A percentile compares a stretch with the other conserved stretches of the same genome.
phyloP scores from a whole-genome alignment of 2,113 vertebrate genomes.

The Jacana jacana region DNA sequence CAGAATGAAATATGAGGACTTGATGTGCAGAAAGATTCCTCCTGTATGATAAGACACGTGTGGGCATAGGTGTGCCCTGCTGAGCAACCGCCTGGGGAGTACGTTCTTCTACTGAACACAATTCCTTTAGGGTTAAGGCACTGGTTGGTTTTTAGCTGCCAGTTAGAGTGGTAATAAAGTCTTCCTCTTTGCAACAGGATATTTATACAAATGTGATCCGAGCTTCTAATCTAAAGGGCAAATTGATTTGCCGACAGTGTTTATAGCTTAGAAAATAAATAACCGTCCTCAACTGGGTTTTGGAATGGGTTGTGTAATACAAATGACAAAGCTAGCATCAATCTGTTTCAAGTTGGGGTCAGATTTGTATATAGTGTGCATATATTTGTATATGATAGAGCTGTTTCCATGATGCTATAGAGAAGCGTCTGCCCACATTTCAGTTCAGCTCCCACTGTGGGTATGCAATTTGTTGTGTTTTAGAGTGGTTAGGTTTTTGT shows the following conservation, averaged over 20 bases:
- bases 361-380: constrained; percentile 48
- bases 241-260: constrained; percentile 56
- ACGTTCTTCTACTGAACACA: not conserved
- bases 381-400: constrained; percentile 45
- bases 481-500: not conserved
- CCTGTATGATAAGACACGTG: not conserved
- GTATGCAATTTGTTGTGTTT: constrained; percentile 4
- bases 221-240: constrained; percentile 62
- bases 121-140: constrained; percentile 26
- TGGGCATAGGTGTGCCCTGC: not conserved
- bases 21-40: not conserved
- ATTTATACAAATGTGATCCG: constrained; percentile 55
- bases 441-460: not conserved
- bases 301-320: constrained; percentile 48
- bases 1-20: constrained; percentile 33
- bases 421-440: not conserved
- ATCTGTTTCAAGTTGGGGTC: constrained; percentile 45
- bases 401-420: constrained; percentile 50
- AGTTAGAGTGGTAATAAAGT: constrained; percentile 38
- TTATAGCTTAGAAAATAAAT: constrained; percentile 66
- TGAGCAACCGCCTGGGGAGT: not conserved
- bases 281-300: constrained; percentile 5
- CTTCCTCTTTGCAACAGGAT: constrained; percentile 60
- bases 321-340: constrained; percentile 59
- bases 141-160: constrained; percentile 15